Evolutionary conservation across 1,140 invertebrate genomes (phyloP).

Genomic region (Plectus sambesii): DNA sequence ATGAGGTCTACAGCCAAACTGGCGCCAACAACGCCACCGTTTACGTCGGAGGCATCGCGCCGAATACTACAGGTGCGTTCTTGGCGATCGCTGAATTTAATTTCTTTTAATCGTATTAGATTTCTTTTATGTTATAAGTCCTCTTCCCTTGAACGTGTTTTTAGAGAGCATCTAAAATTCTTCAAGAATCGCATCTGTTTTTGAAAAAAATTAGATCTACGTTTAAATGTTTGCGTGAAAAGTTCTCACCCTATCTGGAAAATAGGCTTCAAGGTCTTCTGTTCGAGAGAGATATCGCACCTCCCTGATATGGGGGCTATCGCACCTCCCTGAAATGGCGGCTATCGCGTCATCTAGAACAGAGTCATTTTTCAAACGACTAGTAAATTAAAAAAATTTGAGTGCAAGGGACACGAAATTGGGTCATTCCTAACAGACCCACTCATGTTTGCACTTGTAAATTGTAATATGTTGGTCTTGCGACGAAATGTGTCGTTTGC

Average conservation of each 20-base stretch:
- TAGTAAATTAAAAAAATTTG: conserved; percentile 7
- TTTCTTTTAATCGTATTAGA: not conserved
- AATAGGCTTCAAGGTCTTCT: conserved; percentile 9
- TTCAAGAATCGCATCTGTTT: no score
- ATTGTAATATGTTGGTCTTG: not conserved
- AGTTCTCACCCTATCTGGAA: not conserved
- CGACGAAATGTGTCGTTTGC: conserved; percentile 6
- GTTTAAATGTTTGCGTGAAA: no score
- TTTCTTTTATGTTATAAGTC: not conserved
- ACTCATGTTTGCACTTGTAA: not conserved
- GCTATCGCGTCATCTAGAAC: not conserved
- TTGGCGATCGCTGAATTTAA: not conserved
- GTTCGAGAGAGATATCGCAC: no score
- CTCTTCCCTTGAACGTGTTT: not conserved
- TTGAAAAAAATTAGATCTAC: no score
- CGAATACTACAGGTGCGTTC: conserved; percentile 20
- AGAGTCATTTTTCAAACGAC: not conserved
- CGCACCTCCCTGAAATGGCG: not conserved
- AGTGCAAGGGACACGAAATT: conserved; percentile 13
- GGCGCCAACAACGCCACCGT: conserved; percentile 97
- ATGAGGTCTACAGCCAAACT: conserved; percentile 94
- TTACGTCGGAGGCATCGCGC: conserved; percentile 80
- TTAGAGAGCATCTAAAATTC: no score
- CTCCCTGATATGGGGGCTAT: no score
- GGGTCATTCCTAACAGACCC: conserved; percentile 13